Conservation (phyloP, 2,888 invertebrate species). For the Ophion costatus region DNA sequence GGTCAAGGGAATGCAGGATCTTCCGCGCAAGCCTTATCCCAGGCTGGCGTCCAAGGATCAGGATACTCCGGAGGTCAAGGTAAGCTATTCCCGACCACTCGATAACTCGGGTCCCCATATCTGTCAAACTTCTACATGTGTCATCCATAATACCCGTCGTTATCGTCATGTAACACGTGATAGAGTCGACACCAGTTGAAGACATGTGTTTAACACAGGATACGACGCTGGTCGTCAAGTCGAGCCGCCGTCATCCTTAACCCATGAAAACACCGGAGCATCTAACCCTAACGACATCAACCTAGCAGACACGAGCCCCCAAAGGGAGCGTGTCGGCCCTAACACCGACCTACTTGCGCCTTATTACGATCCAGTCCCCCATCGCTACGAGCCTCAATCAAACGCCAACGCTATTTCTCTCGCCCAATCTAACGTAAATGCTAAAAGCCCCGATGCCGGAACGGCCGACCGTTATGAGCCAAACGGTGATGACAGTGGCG, state of each 20-base stretch:
- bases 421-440: slow-evolving; percentile 53
- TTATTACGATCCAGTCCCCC: slow-evolving; percentile 28
- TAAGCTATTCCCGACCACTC: slow-evolving; percentile 5
- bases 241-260: slow-evolving; percentile 37
- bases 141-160: background rate
- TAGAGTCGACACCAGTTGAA: slow-evolving; percentile 2
- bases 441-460: slow-evolving; percentile 50
- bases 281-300: slow-evolving; percentile 62
- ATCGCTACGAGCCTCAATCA: slow-evolving; percentile 31
- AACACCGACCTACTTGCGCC: slow-evolving; percentile 23
- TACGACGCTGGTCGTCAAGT: slow-evolving; percentile 39
- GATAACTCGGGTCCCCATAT: background rate
- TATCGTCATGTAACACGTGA: background rate
- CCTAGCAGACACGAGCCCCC: slow-evolving; percentile 63
- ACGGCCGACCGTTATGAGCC: slow-evolving; percentile 14
- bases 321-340: slow-evolving; percentile 38
- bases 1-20: slow-evolving; percentile 19
- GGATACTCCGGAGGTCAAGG: slow-evolving; percentile 52
- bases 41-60: slow-evolving; percentile 56
- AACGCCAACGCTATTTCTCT: slow-evolving; percentile 46
- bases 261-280: slow-evolving; percentile 40
- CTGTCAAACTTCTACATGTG: background rate
- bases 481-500: slow-evolving; percentile 3
- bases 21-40: slow-evolving; percentile 51
- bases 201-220: slow-evolving; percentile 57